These are phyloP conservation scores for Lasioglossum leucozonium DNA, from an alignment of 2,888 invertebrate genomes.

Conservation along the genomic window DNA sequence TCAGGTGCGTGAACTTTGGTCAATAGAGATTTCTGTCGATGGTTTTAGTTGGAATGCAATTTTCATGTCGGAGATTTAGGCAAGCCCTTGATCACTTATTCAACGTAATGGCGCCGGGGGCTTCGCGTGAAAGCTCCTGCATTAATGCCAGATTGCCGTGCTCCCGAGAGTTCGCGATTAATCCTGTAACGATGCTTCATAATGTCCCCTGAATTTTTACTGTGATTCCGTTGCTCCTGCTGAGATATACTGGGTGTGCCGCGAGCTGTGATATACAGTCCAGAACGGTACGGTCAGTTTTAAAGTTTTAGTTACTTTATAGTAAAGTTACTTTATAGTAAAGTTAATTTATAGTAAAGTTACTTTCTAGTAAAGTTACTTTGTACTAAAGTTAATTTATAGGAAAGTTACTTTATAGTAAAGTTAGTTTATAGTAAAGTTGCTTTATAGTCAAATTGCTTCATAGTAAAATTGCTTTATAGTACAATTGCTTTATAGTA, in stretches of 20 bases:
- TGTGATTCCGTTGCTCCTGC: neutral
- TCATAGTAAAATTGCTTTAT: too few species aligned
- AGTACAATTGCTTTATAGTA: too few species aligned
- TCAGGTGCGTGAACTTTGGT: neutral
- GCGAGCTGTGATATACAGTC: neutral
- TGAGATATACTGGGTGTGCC: neutral
- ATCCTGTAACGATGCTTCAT: slow-evolving; percentile 10
- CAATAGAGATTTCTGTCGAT: neutral
- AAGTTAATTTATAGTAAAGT: too few species aligned
- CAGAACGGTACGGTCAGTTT: neutral
- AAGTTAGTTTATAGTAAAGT: too few species aligned
- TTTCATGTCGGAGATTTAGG: slow-evolving; percentile 13
- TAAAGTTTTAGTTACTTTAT: too few species aligned
- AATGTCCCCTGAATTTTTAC: slow-evolving; percentile 9
- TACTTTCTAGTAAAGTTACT: too few species aligned
- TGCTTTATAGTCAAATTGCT: too few species aligned
- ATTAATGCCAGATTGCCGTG: slow-evolving; percentile 15
- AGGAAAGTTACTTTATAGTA: too few species aligned
- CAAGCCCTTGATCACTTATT: slow-evolving; percentile 15
- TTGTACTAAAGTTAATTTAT: too few species aligned
- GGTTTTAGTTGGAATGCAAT: slow-evolving; percentile 7
- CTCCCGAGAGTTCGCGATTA: slow-evolving; percentile 11
- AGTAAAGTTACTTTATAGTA: too few species aligned
- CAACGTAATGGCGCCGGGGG: slow-evolving; percentile 4
- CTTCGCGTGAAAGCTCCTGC: slow-evolving; percentile 5